phyloP scores from a whole-genome alignment of 2,888 invertebrate genomes.

The Aproaerema taeniolella region DNA sequence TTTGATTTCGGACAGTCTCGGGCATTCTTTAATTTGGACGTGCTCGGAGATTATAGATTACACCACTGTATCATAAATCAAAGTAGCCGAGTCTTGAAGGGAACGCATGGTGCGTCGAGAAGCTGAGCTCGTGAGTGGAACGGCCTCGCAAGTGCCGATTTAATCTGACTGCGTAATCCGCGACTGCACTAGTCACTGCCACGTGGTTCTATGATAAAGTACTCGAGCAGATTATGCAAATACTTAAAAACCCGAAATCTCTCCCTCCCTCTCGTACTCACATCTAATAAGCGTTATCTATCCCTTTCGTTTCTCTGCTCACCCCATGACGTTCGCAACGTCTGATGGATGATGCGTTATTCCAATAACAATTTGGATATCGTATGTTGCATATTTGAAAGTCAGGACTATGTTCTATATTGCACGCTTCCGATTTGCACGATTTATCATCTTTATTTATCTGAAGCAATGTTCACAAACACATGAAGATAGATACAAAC shows the following conservation, averaged over 20 bases:
- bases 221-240: constrained; percentile 75
- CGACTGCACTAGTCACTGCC: constrained; percentile 75
- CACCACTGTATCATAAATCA: constrained; percentile 12
- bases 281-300: constrained; percentile 23
- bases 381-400: constrained; percentile 67
- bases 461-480: background rate
- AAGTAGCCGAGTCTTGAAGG: constrained; percentile 5
- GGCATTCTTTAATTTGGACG: constrained; percentile 22
- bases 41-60: background rate
- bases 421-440: constrained; percentile 22
- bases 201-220: constrained; percentile 78
- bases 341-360: constrained; percentile 77
- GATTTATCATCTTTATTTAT: constrained; percentile 21
- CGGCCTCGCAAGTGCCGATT: constrained; percentile 49
- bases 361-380: constrained; percentile 75
- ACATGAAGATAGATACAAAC: background rate
- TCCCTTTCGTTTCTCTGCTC: constrained; percentile 50
- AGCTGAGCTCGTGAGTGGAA: constrained; percentile 35
- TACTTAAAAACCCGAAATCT: constrained; percentile 66
- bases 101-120: constrained; percentile 7
- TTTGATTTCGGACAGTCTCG: constrained; percentile 45
- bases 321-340: constrained; percentile 61
- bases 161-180: constrained; percentile 68
- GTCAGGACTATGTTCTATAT: constrained; percentile 37
- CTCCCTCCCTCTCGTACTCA: constrained; percentile 42